A percentile compares a stretch with the other conserved stretches of the same genome.
These are phyloP conservation scores for Micrasema longulum DNA, from an alignment of 1,140 invertebrate species.

Conservation along the genomic window DNA sequence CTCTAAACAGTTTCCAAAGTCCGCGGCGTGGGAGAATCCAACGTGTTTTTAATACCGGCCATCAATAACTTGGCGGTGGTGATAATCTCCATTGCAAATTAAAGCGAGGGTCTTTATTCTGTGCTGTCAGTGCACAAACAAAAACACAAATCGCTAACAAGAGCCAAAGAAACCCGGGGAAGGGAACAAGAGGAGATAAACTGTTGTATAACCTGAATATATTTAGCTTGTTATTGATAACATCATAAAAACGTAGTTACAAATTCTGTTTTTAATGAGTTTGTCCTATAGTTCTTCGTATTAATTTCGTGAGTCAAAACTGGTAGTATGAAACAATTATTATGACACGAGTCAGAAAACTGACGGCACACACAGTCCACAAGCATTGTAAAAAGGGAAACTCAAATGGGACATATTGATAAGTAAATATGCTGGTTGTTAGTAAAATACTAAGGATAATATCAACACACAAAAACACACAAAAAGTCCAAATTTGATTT, in stretches of 20 bases:
- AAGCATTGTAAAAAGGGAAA: conserved; percentile 13
- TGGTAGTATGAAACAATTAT: too few relatives aligned
- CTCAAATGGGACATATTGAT: conserved; percentile 32
- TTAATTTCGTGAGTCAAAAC: too few relatives aligned
- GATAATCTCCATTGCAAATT: conserved; percentile 68
- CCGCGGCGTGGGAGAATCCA: conserved; percentile 53
- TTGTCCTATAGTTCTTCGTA: too few relatives aligned
- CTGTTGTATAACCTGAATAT: too few relatives aligned
- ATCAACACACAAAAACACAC: conserved; percentile 21
- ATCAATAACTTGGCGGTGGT: conserved; percentile 65
- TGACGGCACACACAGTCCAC: conserved; percentile 11
- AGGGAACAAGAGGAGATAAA: too few relatives aligned
- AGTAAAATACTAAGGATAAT: conserved; percentile 8
- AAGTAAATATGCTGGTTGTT: conserved; percentile 35
- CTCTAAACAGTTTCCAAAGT: conserved; percentile 49
- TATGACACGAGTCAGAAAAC: too few relatives aligned
- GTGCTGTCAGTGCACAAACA: conserved; percentile 12
- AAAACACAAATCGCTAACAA: conserved; percentile 1
- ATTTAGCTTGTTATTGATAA: too few relatives aligned
- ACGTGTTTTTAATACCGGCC: conserved; percentile 68
- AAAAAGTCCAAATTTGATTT: conserved; percentile 9
- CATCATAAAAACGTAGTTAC: too few relatives aligned
- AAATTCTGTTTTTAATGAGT: too few relatives aligned
- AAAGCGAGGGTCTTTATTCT: conserved; percentile 46
- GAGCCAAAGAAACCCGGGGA: background rate